Evolutionary conservation across 2,797 vertebrate species (phyloP).

Genomic region (Masticophis lateralis): DNA sequence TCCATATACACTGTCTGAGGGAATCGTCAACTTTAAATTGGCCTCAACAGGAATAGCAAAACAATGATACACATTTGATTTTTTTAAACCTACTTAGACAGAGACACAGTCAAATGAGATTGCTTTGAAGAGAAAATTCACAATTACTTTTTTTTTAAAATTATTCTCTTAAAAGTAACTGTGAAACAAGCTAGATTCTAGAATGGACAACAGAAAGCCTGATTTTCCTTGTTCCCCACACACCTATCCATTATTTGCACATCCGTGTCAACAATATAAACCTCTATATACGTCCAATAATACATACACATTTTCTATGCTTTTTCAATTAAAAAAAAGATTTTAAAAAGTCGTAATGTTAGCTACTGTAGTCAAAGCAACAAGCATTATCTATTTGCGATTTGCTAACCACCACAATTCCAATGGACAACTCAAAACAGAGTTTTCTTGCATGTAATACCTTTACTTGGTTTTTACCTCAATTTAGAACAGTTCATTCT

Average conservation of each 20-base stretch:
- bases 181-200: neutral
- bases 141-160: neutral
- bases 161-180: neutral
- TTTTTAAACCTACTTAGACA: neutral
- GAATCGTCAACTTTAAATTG: neutral
- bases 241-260: too few species aligned
- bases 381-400: neutral
- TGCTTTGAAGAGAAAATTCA: neutral
- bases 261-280: too few species aligned
- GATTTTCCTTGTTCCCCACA: neutral
- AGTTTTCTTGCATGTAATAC: too few species aligned
- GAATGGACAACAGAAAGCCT: neutral
- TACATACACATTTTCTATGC: neutral
- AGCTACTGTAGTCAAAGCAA: neutral
- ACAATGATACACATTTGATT: neutral
- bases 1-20: neutral
- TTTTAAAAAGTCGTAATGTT: neutral
- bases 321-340: neutral
- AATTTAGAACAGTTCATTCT: too few species aligned
- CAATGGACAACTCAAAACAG: neutral
- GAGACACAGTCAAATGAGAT: neutral
- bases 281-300: neutral
- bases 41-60: neutral
- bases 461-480: too few species aligned
- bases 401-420: neutral